Conservation (phyloP, 2,797 vertebrate species). For the Phataginus tricuspis region DNA sequence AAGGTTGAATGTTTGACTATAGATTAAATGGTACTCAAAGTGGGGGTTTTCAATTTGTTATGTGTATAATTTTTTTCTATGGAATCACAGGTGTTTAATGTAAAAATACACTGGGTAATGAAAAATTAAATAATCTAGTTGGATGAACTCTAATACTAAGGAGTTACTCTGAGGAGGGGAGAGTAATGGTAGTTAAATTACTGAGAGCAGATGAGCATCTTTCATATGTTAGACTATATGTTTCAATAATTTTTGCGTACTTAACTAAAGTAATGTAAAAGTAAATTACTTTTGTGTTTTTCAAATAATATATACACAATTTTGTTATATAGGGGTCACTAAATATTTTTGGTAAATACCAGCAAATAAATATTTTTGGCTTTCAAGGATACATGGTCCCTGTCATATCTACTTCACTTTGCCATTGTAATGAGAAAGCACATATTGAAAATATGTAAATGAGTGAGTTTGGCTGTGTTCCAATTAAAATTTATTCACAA, state of each 20-base stretch:
- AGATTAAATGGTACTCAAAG: background rate
- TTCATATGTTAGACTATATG: background rate
- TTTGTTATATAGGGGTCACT: background rate
- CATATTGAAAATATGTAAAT: background rate
- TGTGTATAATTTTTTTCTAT: background rate
- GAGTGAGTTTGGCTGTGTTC: background rate
- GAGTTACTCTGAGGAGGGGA: background rate
- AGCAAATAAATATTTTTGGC: background rate
- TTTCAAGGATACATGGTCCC: background rate
- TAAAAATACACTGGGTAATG: background rate
- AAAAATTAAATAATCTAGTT: background rate
- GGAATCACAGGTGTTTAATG: background rate
- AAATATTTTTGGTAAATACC: background rate
- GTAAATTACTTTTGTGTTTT: background rate
- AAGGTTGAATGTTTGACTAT: background rate
- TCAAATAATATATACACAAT: background rate
- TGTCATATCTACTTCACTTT: background rate
- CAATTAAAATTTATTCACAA: background rate
- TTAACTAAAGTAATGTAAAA: background rate
- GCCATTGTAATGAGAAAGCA: background rate
- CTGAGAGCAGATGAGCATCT: background rate
- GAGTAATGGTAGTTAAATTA: accelerated
- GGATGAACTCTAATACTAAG: background rate
- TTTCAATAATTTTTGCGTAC: background rate
- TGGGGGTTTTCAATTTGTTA: background rate